Evolutionary conservation across 1,140 invertebrate species (phyloP).

Genomic region (Reticulitermes speratus): DNA sequence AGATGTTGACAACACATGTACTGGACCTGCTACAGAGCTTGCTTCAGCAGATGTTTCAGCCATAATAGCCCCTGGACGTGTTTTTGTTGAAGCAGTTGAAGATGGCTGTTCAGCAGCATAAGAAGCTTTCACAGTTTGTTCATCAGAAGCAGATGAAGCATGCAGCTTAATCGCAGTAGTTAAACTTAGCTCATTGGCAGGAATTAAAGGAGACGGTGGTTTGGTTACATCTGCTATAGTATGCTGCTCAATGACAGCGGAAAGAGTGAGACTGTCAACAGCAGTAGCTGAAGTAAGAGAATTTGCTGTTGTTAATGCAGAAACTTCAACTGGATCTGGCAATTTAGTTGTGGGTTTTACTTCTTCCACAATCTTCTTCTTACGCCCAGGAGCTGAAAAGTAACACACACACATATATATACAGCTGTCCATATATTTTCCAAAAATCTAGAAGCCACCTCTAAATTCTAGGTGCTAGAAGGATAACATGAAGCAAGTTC

Average conservation of each 20-base stretch:
- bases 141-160: not conserved
- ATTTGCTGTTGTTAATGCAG: not conserved
- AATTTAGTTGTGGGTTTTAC: not conserved
- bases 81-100: not conserved
- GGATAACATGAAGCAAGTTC: no score
- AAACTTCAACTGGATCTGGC: not conserved
- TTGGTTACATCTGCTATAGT: not conserved
- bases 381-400: not conserved
- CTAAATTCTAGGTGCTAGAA: no score
- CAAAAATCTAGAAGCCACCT: no score
- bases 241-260: no score
- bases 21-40: not conserved
- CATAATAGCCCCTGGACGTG: not conserved
- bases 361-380: slow-evolving; percentile 7
- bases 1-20: not conserved
- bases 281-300: not conserved
- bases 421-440: no score
- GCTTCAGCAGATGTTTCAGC: not conserved
- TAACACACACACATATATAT: no score
- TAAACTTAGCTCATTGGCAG: not conserved
- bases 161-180: not conserved
- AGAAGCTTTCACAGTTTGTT: not conserved
- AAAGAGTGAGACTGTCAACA: not conserved
- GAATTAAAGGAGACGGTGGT: not conserved
- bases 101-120: not conserved